Conservation (phyloP, 2,797 vertebrate species). For the Valencia hispanica region DNA sequence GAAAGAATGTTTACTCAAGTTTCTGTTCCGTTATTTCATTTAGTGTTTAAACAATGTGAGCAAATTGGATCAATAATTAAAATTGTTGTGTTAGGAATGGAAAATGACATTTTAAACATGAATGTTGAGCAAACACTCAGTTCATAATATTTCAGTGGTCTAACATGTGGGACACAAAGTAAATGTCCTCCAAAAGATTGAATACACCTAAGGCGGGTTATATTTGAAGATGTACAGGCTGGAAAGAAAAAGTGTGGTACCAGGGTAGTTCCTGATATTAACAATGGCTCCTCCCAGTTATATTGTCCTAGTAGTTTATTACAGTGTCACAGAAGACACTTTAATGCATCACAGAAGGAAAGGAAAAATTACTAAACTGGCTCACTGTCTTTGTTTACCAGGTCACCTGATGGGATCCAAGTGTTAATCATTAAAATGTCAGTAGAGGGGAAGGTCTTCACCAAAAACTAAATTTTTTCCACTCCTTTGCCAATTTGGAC, state of each 20-base stretch:
- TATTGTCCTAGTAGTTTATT: not conserved
- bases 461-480: not conserved
- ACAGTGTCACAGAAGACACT: not conserved
- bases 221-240: not conserved
- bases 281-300: slow-evolving; percentile 2
- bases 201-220: not conserved
- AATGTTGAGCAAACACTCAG: not conserved
- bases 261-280: slow-evolving; percentile 12
- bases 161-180: not conserved
- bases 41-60: slow-evolving; percentile 5
- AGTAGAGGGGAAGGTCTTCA: not conserved
- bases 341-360: not conserved
- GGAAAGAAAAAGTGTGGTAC: not conserved
- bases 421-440: not conserved
- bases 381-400: not conserved
- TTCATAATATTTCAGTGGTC: not conserved
- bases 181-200: not conserved
- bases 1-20: slow-evolving; percentile 6
- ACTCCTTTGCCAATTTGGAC: not conserved
- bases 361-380: not conserved
- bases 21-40: slow-evolving; percentile 2
- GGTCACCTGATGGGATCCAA: not conserved
- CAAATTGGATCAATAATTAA: not conserved
- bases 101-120: not conserved
- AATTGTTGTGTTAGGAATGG: not conserved